These are phyloP conservation scores for Apamea crenata DNA, from an alignment of 2,888 invertebrate genomes.

Conservation along the genomic window DNA sequence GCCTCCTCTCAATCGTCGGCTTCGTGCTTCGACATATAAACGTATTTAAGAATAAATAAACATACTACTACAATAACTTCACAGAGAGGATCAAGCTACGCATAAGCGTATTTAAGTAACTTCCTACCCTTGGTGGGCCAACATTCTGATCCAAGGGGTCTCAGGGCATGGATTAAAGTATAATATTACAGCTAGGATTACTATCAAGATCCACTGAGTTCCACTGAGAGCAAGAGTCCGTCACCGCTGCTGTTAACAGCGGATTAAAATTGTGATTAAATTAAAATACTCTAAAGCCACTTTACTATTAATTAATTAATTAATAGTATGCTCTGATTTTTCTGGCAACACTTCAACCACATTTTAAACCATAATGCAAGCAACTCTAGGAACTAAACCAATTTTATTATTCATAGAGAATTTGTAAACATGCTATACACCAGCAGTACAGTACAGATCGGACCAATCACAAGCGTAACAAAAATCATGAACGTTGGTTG, in stretches of 20 bases:
- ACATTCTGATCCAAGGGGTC: not conserved
- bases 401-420: conserved; percentile 17
- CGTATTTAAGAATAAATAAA: not conserved
- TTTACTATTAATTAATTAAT: no score
- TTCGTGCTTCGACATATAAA: no score
- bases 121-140: not conserved
- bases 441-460: no score
- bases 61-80: not conserved
- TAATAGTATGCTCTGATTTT: not conserved
- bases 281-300: no score
- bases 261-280: no score
- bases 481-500: conserved; percentile 14
- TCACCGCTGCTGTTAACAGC: not conserved
- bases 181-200: no score
- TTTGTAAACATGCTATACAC: fast-evolving
- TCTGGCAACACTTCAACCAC: conserved; percentile 11
- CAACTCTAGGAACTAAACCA: conserved; percentile 2
- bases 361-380: conserved; percentile 2
- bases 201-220: not conserved
- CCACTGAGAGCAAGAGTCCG: not conserved
- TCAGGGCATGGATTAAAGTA: no score
- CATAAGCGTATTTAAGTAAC: not conserved
- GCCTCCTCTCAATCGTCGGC: not conserved
- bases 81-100: not conserved
- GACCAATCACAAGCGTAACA: conserved; percentile 41